Evolutionary conservation across 2,113 vertebrate species (phyloP).

Genomic region (Trichomycterus rosablanca): DNA sequence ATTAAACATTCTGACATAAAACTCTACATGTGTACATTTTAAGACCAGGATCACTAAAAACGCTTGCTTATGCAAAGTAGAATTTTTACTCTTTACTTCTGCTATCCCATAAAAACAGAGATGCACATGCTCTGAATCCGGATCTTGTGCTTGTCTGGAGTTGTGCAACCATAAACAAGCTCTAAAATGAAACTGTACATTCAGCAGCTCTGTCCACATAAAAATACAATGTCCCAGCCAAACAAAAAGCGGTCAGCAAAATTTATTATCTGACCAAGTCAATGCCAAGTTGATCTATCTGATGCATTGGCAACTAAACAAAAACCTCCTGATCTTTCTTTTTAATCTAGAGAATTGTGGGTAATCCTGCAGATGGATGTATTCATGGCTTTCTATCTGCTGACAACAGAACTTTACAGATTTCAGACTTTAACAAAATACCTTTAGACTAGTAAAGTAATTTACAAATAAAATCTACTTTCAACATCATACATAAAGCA

Average conservation of each 20-base stretch:
- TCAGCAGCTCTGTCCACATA: slow-evolving; percentile 40
- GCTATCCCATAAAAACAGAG: too few relatives aligned
- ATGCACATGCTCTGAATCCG: too few relatives aligned
- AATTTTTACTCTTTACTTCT: too few relatives aligned
- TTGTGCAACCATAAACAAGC: slow-evolving; percentile 4
- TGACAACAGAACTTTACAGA: slow-evolving; percentile 21
- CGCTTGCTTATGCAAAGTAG: too few relatives aligned
- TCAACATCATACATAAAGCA: too few relatives aligned
- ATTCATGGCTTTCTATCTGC: slow-evolving; percentile 44
- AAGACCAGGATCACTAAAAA: too few relatives aligned
- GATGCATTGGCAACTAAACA: slow-evolving; percentile 26
- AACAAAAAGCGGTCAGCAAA: slow-evolving; percentile 39
- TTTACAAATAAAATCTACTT: too few relatives aligned
- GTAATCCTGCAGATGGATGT: slow-evolving; percentile 20
- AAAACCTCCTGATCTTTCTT: slow-evolving; percentile 33
- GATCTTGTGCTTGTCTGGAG: slow-evolving; percentile 9
- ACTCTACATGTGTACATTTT: too few relatives aligned
- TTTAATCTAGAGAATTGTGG: slow-evolving; percentile 45
- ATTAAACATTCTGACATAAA: too few relatives aligned
- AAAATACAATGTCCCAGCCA: slow-evolving; percentile 23
- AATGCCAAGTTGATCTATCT: slow-evolving; percentile 45
- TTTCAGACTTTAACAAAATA: too few relatives aligned
- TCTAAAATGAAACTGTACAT: slow-evolving; percentile 4
- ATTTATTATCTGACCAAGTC: slow-evolving; percentile 36
- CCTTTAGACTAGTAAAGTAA: too few relatives aligned